Evolutionary conservation across 2,113 vertebrate species (phyloP).

Genomic region (Labrus mixtus): DNA sequence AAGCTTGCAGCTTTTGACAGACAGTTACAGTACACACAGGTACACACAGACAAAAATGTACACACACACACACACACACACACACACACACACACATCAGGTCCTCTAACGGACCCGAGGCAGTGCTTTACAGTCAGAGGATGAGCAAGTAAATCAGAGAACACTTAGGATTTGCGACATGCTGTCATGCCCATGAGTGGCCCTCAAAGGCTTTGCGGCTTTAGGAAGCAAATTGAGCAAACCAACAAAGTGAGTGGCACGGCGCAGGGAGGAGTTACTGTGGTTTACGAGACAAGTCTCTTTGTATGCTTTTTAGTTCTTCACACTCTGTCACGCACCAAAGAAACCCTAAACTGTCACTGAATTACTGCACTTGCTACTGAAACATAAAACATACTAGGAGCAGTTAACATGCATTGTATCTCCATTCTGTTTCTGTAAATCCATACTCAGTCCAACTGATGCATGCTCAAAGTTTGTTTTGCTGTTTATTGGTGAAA

Average conservation of each 20-base stretch:
- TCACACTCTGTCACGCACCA: slow-evolving; percentile 43
- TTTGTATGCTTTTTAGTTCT: slow-evolving; percentile 59
- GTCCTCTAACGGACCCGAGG: background rate
- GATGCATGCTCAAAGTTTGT: too few relatives aligned
- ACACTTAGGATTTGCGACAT: slow-evolving; percentile 50
- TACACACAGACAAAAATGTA: background rate
- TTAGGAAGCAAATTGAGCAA: slow-evolving; percentile 71
- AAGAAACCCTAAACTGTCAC: slow-evolving; percentile 12
- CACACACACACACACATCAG: slow-evolving; percentile 5
- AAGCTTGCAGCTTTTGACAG: slow-evolving; percentile 20
- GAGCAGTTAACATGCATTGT: background rate
- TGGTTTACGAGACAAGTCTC: slow-evolving; percentile 67
- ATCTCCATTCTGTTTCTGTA: background rate
- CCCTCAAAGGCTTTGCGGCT: slow-evolving; percentile 69
- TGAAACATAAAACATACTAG: background rate
- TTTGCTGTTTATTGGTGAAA: too few relatives aligned
- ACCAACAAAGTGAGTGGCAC: slow-evolving; percentile 75
- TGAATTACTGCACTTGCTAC: background rate
- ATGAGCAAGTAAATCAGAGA: slow-evolving; percentile 52
- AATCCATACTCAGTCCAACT: too few relatives aligned
- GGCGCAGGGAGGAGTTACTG: slow-evolving; percentile 66
- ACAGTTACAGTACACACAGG: slow-evolving; percentile 40
- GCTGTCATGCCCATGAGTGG: slow-evolving; percentile 64
- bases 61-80: slow-evolving; percentile 17
- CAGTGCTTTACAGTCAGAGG: slow-evolving; percentile 1